phyloP scores from a whole-genome alignment of 1,140 invertebrate species.

The Papilio helenus region DNA sequence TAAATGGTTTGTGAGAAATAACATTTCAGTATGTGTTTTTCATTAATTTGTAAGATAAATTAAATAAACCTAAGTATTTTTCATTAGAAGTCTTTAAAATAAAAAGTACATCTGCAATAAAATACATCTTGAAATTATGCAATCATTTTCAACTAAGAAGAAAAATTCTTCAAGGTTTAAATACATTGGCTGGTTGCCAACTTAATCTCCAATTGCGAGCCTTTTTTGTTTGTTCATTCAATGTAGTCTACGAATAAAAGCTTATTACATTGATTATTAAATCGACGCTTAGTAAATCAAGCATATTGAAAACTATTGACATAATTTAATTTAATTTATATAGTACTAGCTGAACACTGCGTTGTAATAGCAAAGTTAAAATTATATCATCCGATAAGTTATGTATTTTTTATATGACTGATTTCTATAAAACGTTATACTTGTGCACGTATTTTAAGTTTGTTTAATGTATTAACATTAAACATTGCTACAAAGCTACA shows the following conservation, averaged over 20 bases:
- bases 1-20: background rate
- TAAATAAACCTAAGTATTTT: background rate
- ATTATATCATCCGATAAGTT: too few species aligned
- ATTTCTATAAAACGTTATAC: background rate
- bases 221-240: background rate
- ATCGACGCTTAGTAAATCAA: too few species aligned
- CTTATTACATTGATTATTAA: background rate
- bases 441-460: background rate
- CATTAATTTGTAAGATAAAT: background rate
- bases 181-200: constrained; percentile 31
- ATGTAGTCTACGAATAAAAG: background rate
- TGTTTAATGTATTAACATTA: too few species aligned
- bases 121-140: background rate
- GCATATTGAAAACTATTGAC: background rate
- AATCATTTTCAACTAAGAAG: background rate
- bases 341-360: too few species aligned
- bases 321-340: too few species aligned
- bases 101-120: background rate
- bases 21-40: too few species aligned
- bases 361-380: too few species aligned
- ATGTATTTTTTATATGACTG: too few species aligned
- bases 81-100: background rate
- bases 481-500: too few species aligned
- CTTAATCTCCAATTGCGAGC: constrained; percentile 11
- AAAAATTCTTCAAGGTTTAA: constrained; percentile 7